Evolutionary conservation across 1,140 invertebrate species (phyloP).

Genomic region (Drosophila watanabei): DNA sequence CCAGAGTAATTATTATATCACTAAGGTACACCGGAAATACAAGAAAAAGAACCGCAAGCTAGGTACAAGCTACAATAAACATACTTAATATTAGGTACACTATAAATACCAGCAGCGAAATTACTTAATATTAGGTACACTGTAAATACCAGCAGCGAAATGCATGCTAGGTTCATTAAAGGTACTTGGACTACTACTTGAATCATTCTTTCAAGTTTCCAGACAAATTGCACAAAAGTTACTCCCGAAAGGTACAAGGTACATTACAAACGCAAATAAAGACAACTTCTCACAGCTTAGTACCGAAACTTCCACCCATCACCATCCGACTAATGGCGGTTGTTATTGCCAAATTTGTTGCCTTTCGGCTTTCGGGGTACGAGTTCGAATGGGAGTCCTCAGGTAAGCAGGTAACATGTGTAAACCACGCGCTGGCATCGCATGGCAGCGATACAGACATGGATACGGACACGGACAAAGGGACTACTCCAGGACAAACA

Average conservation of each 20-base stretch:
- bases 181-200: neutral
- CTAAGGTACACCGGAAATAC: neutral
- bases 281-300: neutral
- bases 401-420: constrained; percentile 62
- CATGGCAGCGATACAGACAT: constrained; percentile 56
- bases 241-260: neutral
- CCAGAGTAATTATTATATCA: too few species aligned
- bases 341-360: constrained; percentile 46
- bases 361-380: neutral
- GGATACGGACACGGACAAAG: constrained; percentile 26
- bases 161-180: neutral
- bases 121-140: too few species aligned
- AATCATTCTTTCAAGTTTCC: neutral
- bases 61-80: neutral
- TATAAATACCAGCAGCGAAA: too few species aligned
- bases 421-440: constrained; percentile 76
- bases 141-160: too few species aligned
- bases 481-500: constrained; percentile 3
- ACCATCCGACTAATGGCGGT: constrained; percentile 64
- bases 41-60: neutral
- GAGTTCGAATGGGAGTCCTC: constrained; percentile 13
- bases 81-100: too few species aligned
- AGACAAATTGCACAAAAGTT: neutral
- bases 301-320: neutral
- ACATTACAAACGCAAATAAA: neutral